A percentile compares a stretch with the other conserved stretches of the same genome.
phyloP scores from a whole-genome alignment of 2,888 invertebrate species.

The Caenorhabditis becei region DNA sequence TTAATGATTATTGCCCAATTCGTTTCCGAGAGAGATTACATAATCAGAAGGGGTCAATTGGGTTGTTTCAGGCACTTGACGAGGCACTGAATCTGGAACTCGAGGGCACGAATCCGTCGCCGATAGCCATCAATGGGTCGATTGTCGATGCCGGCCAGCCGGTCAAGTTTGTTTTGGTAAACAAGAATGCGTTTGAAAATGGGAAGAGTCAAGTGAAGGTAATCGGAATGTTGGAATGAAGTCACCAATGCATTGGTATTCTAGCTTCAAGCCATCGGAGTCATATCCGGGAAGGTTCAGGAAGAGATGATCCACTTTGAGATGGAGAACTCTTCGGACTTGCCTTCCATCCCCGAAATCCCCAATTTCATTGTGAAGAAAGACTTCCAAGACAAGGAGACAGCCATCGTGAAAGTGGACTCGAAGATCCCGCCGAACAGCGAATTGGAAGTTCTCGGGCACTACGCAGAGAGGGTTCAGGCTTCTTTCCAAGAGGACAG shows the following conservation, averaged over 20 bases:
- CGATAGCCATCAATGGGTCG: slow-evolving; percentile 55
- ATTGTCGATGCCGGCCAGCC: slow-evolving; percentile 48
- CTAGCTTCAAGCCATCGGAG: slow-evolving; percentile 59
- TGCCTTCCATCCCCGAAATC: slow-evolving; percentile 42
- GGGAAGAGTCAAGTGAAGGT: slow-evolving; percentile 45
- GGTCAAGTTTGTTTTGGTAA: slow-evolving; percentile 49
- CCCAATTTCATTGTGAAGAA: slow-evolving; percentile 46
- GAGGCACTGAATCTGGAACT: slow-evolving; percentile 51
- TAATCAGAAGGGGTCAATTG: background rate
- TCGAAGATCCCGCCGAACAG: slow-evolving; percentile 26
- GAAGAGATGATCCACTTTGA: slow-evolving; percentile 34
- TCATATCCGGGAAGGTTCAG: slow-evolving; percentile 57
- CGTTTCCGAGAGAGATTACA: slow-evolving; percentile 11
- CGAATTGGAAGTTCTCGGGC: slow-evolving; percentile 46
- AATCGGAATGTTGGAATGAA: background rate
- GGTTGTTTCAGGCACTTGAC: slow-evolving; percentile 36
- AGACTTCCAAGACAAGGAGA: slow-evolving; percentile 52
- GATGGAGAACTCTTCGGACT: slow-evolving; percentile 17
- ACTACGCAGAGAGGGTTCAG: slow-evolving; percentile 36
- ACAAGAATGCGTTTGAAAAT: slow-evolving; percentile 56
- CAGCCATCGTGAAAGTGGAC: slow-evolving; percentile 46
- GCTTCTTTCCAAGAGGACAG: slow-evolving; percentile 47
- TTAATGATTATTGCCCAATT: slow-evolving; percentile 31
- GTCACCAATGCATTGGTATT: background rate
- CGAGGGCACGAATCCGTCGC: slow-evolving; percentile 52